phyloP scores from a whole-genome alignment of 2,797 vertebrate species.

The Chlorospingus semifuscus region DNA sequence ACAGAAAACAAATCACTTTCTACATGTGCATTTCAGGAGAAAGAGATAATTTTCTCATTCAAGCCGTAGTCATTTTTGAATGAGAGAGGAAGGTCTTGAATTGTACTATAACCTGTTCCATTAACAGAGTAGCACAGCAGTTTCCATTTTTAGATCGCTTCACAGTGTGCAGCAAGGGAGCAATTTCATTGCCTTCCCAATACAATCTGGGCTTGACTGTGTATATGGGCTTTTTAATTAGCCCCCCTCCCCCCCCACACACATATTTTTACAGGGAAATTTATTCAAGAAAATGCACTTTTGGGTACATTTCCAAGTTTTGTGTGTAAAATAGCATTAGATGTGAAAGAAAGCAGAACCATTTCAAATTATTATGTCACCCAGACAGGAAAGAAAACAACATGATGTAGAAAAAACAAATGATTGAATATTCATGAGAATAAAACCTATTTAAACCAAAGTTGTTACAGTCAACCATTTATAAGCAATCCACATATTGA shows the following conservation, averaged over 20 bases:
- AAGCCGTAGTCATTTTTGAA: not conserved
- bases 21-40: not conserved
- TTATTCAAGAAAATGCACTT: slow-evolving; percentile 14
- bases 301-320: not conserved
- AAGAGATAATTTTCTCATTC: not conserved
- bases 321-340: not conserved
- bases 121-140: not conserved
- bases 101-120: not conserved
- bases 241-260: accelerated
- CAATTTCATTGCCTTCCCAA: slow-evolving; percentile 8
- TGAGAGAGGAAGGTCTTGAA: not conserved
- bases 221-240: not conserved
- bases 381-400: not conserved
- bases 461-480: not conserved
- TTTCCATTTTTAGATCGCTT: slow-evolving; percentile 31
- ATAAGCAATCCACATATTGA: not conserved
- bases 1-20: not conserved
- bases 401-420: not conserved
- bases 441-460: not conserved
- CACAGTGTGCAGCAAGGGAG: not conserved
- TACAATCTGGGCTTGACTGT: not conserved
- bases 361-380: slow-evolving; percentile 5
- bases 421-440: slow-evolving; percentile 24
- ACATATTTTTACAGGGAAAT: not conserved
- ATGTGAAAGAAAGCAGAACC: not conserved